A percentile compares a stretch with the other conserved stretches of the same genome.
These are phyloP conservation scores for Dissostichus mawsoni DNA, from an alignment of 2,113 vertebrate species.

Conservation along the genomic window DNA sequence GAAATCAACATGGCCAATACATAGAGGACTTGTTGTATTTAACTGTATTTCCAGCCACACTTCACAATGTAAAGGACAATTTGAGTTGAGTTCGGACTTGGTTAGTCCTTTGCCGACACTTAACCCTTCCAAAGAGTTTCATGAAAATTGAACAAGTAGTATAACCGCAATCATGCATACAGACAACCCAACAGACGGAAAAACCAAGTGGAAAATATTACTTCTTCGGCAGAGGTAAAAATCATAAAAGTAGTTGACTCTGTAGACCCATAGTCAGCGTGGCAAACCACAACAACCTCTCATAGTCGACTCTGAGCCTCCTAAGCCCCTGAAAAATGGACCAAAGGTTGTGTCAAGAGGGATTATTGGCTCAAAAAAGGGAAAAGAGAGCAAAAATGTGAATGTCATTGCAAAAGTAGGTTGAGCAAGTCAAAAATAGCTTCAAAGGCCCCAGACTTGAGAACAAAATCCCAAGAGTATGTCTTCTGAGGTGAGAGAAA, in stretches of 20 bases:
- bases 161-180: too few species aligned
- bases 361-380: slow-evolving; percentile 65
- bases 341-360: slow-evolving; percentile 73
- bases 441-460: slow-evolving; percentile 76
- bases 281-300: slow-evolving; percentile 23
- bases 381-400: slow-evolving; percentile 68
- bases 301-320: slow-evolving; percentile 26
- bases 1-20: too few species aligned
- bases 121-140: too few species aligned
- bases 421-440: slow-evolving; percentile 80
- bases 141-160: too few species aligned
- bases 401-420: slow-evolving; percentile 80
- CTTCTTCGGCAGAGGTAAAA: background rate
- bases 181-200: too few species aligned
- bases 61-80: too few species aligned
- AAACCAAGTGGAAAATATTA: too few species aligned
- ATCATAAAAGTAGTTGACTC: slow-evolving; percentile 9
- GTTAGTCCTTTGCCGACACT: too few species aligned
- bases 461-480: slow-evolving; percentile 73
- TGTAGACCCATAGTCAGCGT: background rate
- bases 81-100: too few species aligned
- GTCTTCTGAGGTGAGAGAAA: slow-evolving; percentile 66
- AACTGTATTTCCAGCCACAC: too few species aligned
- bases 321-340: slow-evolving; percentile 45
- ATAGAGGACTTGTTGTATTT: too few species aligned